Base-by-base conservation (phyloP, 2,797 vertebrate genomes). In the Apodemus agrarius region DNA sequence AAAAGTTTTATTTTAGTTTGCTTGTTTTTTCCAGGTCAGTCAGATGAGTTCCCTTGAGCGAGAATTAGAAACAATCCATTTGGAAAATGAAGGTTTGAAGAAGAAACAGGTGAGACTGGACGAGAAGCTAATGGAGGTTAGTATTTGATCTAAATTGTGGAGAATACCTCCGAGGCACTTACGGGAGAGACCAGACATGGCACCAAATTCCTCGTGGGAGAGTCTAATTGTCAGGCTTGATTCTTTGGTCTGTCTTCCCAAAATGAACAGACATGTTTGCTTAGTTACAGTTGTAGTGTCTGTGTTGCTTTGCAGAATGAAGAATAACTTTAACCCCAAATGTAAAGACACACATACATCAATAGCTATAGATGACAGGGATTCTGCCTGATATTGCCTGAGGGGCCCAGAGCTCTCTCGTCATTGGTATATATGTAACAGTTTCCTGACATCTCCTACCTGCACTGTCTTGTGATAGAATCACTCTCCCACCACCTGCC, bases 31-130 rank as follows among this genome's bases (percentile, higher is more conserved):
- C 59, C 93, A 99, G 99, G 98, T 98, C 95, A 98, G 97, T 97
- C 99, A 99, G 96, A 98, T 99, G 85, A 99, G 98, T 95, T 98
- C 98, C 49, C 98, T 99, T 52, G 99, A 98, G 80, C 86, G 67
- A 4, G 98, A 99, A 96, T 96, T 99, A 98, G 99, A 99, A 97
- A 98, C 92, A 88, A 98, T 99, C 96, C 98, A 98, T 96, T 98
- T 99, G n/a, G 99, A 99, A 97, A 99, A 99, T 0, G 99, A 99
- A 96, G 98, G 97, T 0, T 98, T 99, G 24, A 99, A 98, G 84
- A 98, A 98, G 86, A 99, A 99, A 78, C 98, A 99, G 97, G 98
- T 99, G 82, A 99, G 98, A 96, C 97, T 99, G 97, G 99, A 99
- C 43, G 98, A 99, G 19, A 99, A 99, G 91, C 97, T 99, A 76